These are phyloP conservation scores for Brenthis hecate DNA, from an alignment of 2,888 invertebrate species.

Conservation along the genomic window DNA sequence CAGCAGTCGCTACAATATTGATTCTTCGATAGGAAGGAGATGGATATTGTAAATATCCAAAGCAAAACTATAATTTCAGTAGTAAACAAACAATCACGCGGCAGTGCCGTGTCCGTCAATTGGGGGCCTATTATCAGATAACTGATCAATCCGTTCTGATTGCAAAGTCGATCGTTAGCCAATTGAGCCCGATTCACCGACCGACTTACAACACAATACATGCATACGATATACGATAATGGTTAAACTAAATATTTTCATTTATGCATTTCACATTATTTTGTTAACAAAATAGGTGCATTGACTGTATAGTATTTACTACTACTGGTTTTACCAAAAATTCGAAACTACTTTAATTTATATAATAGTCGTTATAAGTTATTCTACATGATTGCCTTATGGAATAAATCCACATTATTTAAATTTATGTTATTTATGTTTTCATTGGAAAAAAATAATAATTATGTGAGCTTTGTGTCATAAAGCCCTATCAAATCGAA, in stretches of 20 bases:
- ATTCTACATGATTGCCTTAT: not conserved
- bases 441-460: slow-evolving; percentile 46
- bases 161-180: slow-evolving; percentile 80
- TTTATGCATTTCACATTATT: too few relatives aligned
- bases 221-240: not conserved
- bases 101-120: slow-evolving; percentile 48
- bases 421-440: slow-evolving; percentile 44
- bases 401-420: slow-evolving; percentile 3
- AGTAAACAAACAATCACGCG: slow-evolving; percentile 42
- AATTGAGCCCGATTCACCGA: slow-evolving; percentile 72
- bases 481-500: slow-evolving; percentile 54
- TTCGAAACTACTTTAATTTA: too few relatives aligned
- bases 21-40: not conserved
- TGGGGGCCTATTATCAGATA: slow-evolving; percentile 66
- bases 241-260: too few relatives aligned
- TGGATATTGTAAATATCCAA: not conserved
- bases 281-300: too few relatives aligned
- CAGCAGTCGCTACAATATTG: too few relatives aligned
- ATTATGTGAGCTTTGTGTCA: slow-evolving; percentile 49
- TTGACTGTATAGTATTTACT: too few relatives aligned
- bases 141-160: slow-evolving; percentile 79
- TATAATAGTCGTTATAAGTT: too few relatives aligned
- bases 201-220: slow-evolving; percentile 31
- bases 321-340: too few relatives aligned
- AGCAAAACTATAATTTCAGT: slow-evolving; percentile 6